Percentiles rank a stretch among this genome's conserved stretches.
These are phyloP conservation scores for Lissonota sp. DNA, from an alignment of 2,888 invertebrate species.

Conservation along the genomic window DNA sequence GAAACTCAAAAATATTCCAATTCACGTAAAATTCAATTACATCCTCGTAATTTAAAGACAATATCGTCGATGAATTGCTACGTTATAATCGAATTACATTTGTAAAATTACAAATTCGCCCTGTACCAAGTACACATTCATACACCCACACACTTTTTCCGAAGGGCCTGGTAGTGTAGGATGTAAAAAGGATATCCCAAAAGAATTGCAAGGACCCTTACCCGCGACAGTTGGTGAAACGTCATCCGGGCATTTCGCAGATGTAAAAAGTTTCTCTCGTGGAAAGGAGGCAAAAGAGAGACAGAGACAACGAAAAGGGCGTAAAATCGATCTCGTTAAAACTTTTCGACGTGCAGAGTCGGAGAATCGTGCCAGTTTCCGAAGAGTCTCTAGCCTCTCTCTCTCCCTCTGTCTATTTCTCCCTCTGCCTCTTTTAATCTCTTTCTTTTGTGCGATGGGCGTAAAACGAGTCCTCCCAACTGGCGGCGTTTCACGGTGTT, in stretches of 20 bases:
- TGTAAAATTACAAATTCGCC: no score
- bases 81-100: no score
- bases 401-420: slow-evolving; percentile 25
- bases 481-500: slow-evolving; percentile 41
- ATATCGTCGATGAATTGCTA: no score
- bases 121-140: no score
- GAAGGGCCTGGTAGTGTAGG: slow-evolving; percentile 5
- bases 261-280: slow-evolving; percentile 65
- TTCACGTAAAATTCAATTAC: no score
- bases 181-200: slow-evolving; percentile 22
- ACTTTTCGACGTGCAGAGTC: slow-evolving; percentile 70
- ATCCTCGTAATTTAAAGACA: no score
- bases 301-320: slow-evolving; percentile 42
- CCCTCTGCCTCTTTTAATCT: slow-evolving; percentile 5
- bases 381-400: slow-evolving; percentile 64
- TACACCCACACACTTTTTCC: no score
- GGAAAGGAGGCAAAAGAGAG: slow-evolving; percentile 10
- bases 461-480: slow-evolving; percentile 36
- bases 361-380: slow-evolving; percentile 70
- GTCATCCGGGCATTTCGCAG: slow-evolving; percentile 69
- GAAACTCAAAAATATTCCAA: no score
- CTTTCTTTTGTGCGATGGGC: slow-evolving; percentile 22
- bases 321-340: slow-evolving; percentile 77
- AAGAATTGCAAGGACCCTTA: slow-evolving; percentile 61
- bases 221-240: slow-evolving; percentile 70